Evolutionary conservation across 2,113 vertebrate species (phyloP), one percentile per base, ranked within the genome.

Genomic region (Dicrurus megarhynchus): DNA sequence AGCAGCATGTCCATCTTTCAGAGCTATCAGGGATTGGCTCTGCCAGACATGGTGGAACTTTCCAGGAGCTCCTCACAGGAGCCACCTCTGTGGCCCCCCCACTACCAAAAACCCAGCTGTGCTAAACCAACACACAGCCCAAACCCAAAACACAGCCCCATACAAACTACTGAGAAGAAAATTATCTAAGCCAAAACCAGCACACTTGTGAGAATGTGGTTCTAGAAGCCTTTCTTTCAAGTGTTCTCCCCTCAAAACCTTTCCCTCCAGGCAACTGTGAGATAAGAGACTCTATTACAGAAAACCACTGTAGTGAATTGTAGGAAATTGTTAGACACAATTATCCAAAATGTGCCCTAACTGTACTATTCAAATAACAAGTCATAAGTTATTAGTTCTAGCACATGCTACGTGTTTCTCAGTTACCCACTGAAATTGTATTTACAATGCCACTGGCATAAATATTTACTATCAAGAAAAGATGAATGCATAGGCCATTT

Each of bases 381-480:
- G 60, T 82, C 37, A 4, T 35, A 61, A 89, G 55, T 89, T 91
- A 67, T 61, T 84, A 42, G 84, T 95, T 87, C 33, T 92, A 89
- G 91, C 0, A 0, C 42, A 37, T 67, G 27, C 35, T 47, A n/a
- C 8, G 4, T 73, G 47, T 91, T 90, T 84, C 93, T 93, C 74
- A 47, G 81, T 85, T 87, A 90, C 57, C 63, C 30, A 32, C 32
- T 84, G 79, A 92, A 89, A 80, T 73, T 69, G 44, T 84, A 87
- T 87, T 93, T 92, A 82, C 88, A 88, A 56, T 89, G 86, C 89
- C 64, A 85, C 59, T 4, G 53, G 89, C 78, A 84, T 84, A 84
- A 96, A 82, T 47, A 82, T 93, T 97, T 90, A 21, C 57, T 42
- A 46, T 95, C 57, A 93, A 78, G 87, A n/a, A 70, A 83, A 80